phyloP scores from a whole-genome alignment of 2,113 vertebrate species.

The Physeter macrocephalus region DNA sequence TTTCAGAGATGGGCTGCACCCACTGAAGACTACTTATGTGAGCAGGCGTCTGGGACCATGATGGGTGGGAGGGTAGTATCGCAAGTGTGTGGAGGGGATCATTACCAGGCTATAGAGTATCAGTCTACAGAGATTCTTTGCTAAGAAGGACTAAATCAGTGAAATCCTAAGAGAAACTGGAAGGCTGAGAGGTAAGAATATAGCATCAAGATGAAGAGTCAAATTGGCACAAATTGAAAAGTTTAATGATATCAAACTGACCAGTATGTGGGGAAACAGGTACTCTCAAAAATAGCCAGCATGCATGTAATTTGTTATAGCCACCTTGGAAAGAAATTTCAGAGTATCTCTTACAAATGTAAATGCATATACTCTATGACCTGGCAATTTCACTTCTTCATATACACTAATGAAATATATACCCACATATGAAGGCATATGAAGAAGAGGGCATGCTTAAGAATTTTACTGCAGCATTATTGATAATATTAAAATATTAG shows the following conservation, averaged over 20 bases:
- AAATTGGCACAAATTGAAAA: background rate
- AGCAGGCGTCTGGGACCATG: background rate
- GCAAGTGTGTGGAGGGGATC: background rate
- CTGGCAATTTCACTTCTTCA: background rate
- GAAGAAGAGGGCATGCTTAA: background rate
- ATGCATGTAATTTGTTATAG: background rate
- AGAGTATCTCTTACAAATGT: background rate
- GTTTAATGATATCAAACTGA: background rate
- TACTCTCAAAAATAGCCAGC: background rate
- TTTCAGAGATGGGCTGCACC: background rate
- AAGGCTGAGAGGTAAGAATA: background rate
- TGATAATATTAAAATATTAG: background rate
- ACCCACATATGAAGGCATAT: background rate
- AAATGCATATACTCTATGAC: background rate
- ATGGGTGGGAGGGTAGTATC: background rate
- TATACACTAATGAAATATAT: background rate
- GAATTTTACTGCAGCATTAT: background rate
- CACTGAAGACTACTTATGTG: background rate
- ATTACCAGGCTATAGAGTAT: background rate
- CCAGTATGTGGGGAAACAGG: background rate
- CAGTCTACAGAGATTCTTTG: background rate
- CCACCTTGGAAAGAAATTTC: constrained; percentile 3
- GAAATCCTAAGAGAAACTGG: background rate
- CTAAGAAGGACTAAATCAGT: background rate
- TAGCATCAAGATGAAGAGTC: background rate